phyloP scores from a whole-genome alignment of 1,140 invertebrate genomes.

The Hycleus cichorii region DNA sequence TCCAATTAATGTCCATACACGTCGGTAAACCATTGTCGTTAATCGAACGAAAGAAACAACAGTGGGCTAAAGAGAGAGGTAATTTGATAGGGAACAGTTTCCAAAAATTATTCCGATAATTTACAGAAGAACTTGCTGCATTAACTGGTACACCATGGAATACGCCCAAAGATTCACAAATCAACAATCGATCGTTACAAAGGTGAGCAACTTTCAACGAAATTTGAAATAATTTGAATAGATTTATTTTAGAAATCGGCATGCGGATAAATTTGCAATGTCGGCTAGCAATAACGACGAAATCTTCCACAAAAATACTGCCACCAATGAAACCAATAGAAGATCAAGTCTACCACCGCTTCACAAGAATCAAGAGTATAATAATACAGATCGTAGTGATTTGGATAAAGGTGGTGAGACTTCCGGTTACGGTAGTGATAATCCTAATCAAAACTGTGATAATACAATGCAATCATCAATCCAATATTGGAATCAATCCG shows the following conservation, averaged over 20 bases:
- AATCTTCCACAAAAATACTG: conserved; percentile 1
- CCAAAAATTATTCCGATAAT: conserved; percentile 8
- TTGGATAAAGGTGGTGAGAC: conserved; percentile 56
- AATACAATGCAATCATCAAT: conserved; percentile 41
- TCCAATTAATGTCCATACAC: conserved; percentile 24
- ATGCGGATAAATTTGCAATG: conserved; percentile 22
- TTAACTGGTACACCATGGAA: conserved; percentile 48
- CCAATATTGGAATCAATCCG: conserved; percentile 18
- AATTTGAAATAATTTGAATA: conserved; percentile 5
- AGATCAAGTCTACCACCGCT: conserved; percentile 34
- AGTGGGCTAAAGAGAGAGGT: conserved; percentile 72
- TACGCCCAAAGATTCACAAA: conserved; percentile 22
- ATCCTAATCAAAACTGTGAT: conserved; percentile 47
- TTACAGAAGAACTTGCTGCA: conserved; percentile 56
- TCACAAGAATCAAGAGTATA: conserved; percentile 33
- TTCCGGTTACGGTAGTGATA: conserved; percentile 65
- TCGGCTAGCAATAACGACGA: conserved; percentile 2
- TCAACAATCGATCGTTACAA: conserved; percentile 17
- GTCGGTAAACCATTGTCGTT: conserved; percentile 43
- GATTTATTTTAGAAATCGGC: conserved; percentile 19
- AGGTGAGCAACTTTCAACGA: conserved; percentile 12
- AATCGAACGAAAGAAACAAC: conserved; percentile 64
- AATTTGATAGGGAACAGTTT: conserved; percentile 17
- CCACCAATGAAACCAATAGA: neutral
- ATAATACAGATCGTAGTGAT: conserved; percentile 18